phyloP scores from a whole-genome alignment of 2,113 vertebrate species.

The Entomyzon cyanotis region DNA sequence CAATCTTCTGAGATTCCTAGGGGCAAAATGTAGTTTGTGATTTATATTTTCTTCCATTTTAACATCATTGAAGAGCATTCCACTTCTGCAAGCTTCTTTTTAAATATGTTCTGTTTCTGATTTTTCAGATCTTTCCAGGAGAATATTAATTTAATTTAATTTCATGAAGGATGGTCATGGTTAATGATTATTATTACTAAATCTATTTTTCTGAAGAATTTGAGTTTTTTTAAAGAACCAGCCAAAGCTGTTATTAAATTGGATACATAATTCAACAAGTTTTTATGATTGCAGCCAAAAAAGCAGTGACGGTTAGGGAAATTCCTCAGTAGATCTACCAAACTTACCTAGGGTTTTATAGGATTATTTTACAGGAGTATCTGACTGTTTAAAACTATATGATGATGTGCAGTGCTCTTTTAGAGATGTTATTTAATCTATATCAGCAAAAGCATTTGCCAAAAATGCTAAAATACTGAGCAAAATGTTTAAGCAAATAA shows the following conservation, averaged over 20 bases:
- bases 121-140: not conserved
- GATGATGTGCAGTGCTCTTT: not conserved
- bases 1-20: not conserved
- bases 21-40: constrained; percentile 14
- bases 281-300: not conserved
- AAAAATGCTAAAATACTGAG: not conserved
- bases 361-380: not conserved
- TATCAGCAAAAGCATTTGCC: not conserved
- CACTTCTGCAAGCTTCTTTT: not conserved
- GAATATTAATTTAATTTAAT: not conserved
- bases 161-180: not conserved
- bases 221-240: not conserved
- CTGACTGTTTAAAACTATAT: not conserved
- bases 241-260: not conserved
- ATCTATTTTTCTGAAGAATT: not conserved
- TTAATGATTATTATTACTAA: not conserved
- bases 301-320: not conserved
- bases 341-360: not conserved
- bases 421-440: not conserved
- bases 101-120: not conserved
- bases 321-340: not conserved
- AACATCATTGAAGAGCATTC: not conserved
- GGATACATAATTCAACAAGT: not conserved
- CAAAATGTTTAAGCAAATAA: not conserved
- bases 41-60: constrained; percentile 31